These are phyloP conservation scores for Oryzias melastigma DNA, from an alignment of 2,113 vertebrate genomes.

Conservation along the genomic window DNA sequence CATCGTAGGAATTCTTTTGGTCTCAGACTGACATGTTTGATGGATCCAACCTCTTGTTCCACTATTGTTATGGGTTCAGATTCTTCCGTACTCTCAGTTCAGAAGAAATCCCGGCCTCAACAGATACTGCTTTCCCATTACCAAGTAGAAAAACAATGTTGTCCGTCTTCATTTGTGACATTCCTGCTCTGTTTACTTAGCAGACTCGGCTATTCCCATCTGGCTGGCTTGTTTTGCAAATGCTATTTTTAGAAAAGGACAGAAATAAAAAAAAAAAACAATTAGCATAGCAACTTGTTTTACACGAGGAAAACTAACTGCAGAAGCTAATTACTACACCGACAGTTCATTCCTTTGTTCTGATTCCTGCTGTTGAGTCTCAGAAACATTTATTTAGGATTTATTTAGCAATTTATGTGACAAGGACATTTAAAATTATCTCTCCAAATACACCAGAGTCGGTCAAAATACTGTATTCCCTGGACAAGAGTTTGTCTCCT, in stretches of 20 bases:
- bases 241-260: no score
- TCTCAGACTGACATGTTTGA: slow-evolving; percentile 3
- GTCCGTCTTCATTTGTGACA: slow-evolving; percentile 52
- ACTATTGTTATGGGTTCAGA: not conserved
- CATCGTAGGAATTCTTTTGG: not conserved
- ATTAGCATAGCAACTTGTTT: not conserved
- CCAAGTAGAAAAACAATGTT: slow-evolving; percentile 42
- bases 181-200: slow-evolving; percentile 29
- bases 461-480: no score
- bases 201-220: no score
- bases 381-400: no score
- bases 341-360: slow-evolving; percentile 13
- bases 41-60: slow-evolving; percentile 23
- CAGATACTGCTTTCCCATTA: slow-evolving; percentile 19
- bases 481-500: no score
- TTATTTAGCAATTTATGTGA: no score
- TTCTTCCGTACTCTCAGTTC: slow-evolving; percentile 14
- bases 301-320: not conserved
- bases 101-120: slow-evolving; percentile 30
- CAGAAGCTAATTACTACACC: not conserved
- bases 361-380: slow-evolving; percentile 10
- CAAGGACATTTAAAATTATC: no score
- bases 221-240: no score
- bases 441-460: no score
- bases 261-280: not conserved